Base-by-base conservation (phyloP, 2,113 vertebrate species). In the Aviceda subcristata region DNA sequence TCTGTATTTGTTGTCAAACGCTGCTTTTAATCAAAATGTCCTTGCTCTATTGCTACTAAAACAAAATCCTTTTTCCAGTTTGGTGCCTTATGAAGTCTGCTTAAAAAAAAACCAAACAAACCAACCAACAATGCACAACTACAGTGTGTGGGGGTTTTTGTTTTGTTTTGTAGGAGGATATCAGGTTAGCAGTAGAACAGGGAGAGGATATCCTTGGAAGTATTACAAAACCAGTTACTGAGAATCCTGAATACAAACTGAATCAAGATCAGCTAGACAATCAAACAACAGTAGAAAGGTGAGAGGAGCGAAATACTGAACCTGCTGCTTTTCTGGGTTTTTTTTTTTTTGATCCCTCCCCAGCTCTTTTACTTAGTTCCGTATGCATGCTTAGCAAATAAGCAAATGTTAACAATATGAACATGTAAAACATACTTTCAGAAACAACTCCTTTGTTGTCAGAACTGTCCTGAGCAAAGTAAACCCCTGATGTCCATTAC, bases 211-310 rank as follows among this genome's bases (percentile, higher is more conserved):
- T 99, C 91, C 97, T 99, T 43, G 98, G 98, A 87, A 98, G 97
- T 97, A 99, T 99, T 97, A 98, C 98, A 48, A 98, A 99, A 88
- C 99, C 99, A 1, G 93, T 99, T 73, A 94, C 95, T 34, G 98
- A 97, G 92, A 98, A 99, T 88, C 97, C 98, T 0, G 99, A 98
- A 62, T 98, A 98, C 97, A 98, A 97, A 94, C 98, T 99, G 97
- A 99, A 98, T 97, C 99, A 99, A 96, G 99, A 99, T 84, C 99
- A 99, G 90, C 96, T 99, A 92, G 99, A 99, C 97, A 99, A 99
- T 94, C 98, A 99, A 94, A 98, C 98, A 45, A 99, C 99, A 0
- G 98, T 99, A 77, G 98, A 99, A 95, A 99, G 99, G 99, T 99
- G 81, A 97, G 97, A 43, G 32, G 8, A 81, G 32, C 15, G 3